Conservation (phyloP, 2,888 invertebrate genomes). For the Leptinotarsa rubiginosa region DNA sequence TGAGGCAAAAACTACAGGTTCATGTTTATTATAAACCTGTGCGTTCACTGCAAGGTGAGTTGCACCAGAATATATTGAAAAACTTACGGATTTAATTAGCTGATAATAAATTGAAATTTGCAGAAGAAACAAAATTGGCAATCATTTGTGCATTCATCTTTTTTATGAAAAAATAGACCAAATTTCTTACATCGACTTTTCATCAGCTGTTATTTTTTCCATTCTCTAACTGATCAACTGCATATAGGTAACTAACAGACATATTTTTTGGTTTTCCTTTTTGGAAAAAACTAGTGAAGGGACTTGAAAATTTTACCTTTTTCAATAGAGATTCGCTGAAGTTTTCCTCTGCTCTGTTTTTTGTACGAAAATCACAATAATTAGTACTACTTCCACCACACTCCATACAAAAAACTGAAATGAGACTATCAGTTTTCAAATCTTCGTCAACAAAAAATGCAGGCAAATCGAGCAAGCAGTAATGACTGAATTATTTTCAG, state of each 20-base stretch:
- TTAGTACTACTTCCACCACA: no score
- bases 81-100: neutral
- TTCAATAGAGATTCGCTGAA: no score
- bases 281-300: neutral
- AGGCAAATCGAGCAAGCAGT: no score
- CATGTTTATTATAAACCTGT: neutral
- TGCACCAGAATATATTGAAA: neutral
- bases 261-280: neutral
- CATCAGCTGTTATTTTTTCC: neutral
- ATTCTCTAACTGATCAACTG: constrained; percentile 1
- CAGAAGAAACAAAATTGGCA: constrained; percentile 1
- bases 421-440: neutral
- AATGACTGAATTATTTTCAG: no score
- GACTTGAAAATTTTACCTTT: no score
- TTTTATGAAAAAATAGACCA: constrained; percentile 3
- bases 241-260: neutral
- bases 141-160: neutral
- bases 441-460: no score
- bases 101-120: constrained; percentile 5
- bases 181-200: constrained; percentile 2
- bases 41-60: constrained; percentile 3
- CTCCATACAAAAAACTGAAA: neutral
- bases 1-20: neutral
- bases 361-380: constrained; percentile 13
- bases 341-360: neutral